phyloP scores from a whole-genome alignment of 2,797 vertebrate genomes.

The Calcarius lapponicus region DNA sequence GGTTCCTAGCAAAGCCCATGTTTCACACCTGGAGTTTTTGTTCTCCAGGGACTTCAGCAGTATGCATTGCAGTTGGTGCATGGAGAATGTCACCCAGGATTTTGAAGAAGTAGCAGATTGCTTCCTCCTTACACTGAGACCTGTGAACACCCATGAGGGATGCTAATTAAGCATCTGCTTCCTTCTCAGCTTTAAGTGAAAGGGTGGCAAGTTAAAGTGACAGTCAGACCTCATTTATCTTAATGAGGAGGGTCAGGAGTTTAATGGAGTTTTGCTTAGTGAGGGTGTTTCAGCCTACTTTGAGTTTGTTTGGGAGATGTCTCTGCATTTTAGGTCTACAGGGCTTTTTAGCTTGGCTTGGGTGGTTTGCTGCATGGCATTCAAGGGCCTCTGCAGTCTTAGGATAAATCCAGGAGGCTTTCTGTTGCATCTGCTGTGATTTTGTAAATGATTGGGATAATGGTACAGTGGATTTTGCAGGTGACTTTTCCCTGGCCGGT shows the following conservation, averaged over 20 bases:
- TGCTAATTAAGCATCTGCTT: constrained; percentile 62
- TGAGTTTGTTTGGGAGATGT: neutral
- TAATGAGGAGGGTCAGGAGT: constrained; percentile 27
- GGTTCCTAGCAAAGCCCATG: neutral
- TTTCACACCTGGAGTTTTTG: neutral
- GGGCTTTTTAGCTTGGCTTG: neutral
- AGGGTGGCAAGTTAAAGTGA: constrained; percentile 51
- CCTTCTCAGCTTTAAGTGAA: constrained; percentile 34
- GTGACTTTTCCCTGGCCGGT: neutral
- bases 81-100: neutral
- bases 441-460: neutral
- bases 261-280: constrained; percentile 13
- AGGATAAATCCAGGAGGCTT: neutral
- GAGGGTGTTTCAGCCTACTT: neutral
- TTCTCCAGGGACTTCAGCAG: neutral
- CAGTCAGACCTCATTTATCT: constrained; percentile 53
- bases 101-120: constrained; percentile 12
- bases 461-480: neutral
- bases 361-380: neutral
- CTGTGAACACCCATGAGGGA: constrained; percentile 36
- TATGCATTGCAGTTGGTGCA: accelerated
- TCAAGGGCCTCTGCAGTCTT: neutral
- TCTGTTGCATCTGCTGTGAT: neutral
- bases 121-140: constrained; percentile 2
- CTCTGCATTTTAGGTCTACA: neutral